A percentile compares a stretch with the other conserved stretches of the same genome.
These are phyloP conservation scores for Micrasema minimum DNA, from an alignment of 1,140 invertebrate species.

Conservation along the genomic window DNA sequence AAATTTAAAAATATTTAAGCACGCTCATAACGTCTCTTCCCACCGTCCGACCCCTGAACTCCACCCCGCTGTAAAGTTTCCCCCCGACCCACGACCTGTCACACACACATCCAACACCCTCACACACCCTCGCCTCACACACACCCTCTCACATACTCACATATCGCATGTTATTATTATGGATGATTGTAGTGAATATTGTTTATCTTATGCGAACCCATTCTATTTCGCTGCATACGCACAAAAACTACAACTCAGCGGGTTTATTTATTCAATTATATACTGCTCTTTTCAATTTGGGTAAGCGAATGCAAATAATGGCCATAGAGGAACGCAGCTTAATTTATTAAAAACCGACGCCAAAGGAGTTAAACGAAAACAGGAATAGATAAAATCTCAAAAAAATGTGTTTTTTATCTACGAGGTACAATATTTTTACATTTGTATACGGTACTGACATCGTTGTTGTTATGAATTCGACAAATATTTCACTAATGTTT, in stretches of 20 bases:
- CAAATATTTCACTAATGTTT: too few species aligned
- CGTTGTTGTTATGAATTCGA: too few species aligned
- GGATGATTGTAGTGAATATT: slow-evolving; percentile 16
- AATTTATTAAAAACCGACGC: too few species aligned
- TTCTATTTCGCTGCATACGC: slow-evolving; percentile 12
- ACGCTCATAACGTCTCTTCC: slow-evolving; percentile 22
- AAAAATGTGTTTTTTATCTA: too few species aligned
- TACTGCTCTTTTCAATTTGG: slow-evolving; percentile 5
- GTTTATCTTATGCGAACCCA: slow-evolving; percentile 1
- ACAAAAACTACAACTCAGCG: slow-evolving; percentile 17
- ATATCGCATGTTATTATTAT: slow-evolving; percentile 11
- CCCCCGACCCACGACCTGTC: slow-evolving; percentile 41
- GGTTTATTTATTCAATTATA: background rate
- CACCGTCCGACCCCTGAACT: slow-evolving; percentile 47
- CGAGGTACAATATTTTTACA: too few species aligned
- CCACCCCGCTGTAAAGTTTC: slow-evolving; percentile 52
- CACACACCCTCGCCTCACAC: slow-evolving; percentile 8
- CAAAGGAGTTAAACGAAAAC: too few species aligned
- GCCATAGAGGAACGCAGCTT: too few species aligned
- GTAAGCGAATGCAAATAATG: background rate
- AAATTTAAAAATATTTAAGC: background rate
- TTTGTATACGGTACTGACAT: too few species aligned
- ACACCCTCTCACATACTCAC: background rate
- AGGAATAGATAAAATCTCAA: too few species aligned
- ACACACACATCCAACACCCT: slow-evolving; percentile 42